Base-by-base conservation (phyloP, 1,140 invertebrate species). In the Liolophura sinensis region DNA sequence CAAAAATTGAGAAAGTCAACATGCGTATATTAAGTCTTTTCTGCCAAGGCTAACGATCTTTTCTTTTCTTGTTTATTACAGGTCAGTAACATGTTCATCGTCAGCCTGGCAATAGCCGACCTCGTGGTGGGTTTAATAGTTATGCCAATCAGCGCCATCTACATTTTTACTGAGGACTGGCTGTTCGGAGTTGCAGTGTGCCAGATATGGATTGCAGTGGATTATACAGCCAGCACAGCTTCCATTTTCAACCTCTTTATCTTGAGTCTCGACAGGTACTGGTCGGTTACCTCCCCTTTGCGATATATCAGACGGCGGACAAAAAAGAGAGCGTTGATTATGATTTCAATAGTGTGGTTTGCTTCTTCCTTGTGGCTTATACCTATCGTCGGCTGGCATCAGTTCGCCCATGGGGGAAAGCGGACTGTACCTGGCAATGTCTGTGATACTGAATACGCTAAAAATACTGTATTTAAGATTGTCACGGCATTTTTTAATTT, bases 61-160 rank as follows among this genome's bases (percentile, higher is more conserved):
- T 65, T 60, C 20, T 65, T 55, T 64, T 75, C 71, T 62, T 65
- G 64, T 84, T 40, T 5, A 40, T 40, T 82, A 22, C 77, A 88
- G 88, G 88, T 89, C 1, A 88, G 87, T 74, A 90, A 90, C 77
- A 88, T 89, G 87, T 89, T 90, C 75, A 89, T 90, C 65, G 88
- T 90, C 74, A 88, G 86, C 67, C 78, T 90, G 66, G 89, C 89
- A 1, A 81, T 89, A n/a, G 89, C 89, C 7, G 89, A 90, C 82
- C 76, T 90, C 12, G 87, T 88, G 22, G 89, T 90, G 7, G 89
- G 89, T 4, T 69, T 89, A 7, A 82, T 88, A 58, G 89, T 90
- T 1, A 90, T 90, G 88, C 89, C 89, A 20, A 84, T 90, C 56
- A 89, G 87, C 69, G 85, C 89, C 6, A 81, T 85, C 48, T 90